Evolutionary conservation across 2,888 invertebrate genomes (phyloP).

Genomic region (Caenorhabditis sinica): DNA sequence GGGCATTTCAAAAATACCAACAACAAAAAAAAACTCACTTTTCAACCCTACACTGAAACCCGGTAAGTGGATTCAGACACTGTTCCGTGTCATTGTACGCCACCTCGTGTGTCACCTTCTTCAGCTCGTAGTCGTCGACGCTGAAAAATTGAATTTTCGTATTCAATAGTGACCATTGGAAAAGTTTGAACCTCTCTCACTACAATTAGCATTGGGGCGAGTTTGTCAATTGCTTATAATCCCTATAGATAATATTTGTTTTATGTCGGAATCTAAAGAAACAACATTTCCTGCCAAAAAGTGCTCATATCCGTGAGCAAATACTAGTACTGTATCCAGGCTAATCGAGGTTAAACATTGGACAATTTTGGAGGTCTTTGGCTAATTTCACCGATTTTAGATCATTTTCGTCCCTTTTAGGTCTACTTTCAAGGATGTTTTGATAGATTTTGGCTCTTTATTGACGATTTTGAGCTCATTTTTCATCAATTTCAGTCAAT

Average conservation of each 20-base stretch:
- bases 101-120: conserved; percentile 67
- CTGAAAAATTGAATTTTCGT: conserved; percentile 55
- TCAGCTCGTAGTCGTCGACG: conserved; percentile 71
- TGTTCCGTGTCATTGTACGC: conserved; percentile 68
- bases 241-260: background rate
- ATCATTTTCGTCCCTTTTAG: background rate
- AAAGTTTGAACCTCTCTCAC: too few species aligned
- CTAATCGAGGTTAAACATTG: too few species aligned
- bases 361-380: too few species aligned
- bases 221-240: background rate
- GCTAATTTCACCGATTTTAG: too few species aligned
- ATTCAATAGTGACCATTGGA: background rate
- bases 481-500: background rate
- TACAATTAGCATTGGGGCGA: too few species aligned
- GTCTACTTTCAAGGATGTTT: background rate
- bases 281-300: background rate
- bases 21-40: conserved; percentile 53
- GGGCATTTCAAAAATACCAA: background rate
- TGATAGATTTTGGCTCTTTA: too few species aligned
- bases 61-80: conserved; percentile 75
- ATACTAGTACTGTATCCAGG: too few species aligned
- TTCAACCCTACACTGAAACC: conserved; percentile 76
- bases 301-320: conserved; percentile 8
- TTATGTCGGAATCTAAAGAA: background rate
- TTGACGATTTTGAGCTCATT: too few species aligned